Evolutionary conservation across 1,140 invertebrate species (phyloP), one percentile per base, ranked within the genome.

Genomic region (Euschistus heros): DNA sequence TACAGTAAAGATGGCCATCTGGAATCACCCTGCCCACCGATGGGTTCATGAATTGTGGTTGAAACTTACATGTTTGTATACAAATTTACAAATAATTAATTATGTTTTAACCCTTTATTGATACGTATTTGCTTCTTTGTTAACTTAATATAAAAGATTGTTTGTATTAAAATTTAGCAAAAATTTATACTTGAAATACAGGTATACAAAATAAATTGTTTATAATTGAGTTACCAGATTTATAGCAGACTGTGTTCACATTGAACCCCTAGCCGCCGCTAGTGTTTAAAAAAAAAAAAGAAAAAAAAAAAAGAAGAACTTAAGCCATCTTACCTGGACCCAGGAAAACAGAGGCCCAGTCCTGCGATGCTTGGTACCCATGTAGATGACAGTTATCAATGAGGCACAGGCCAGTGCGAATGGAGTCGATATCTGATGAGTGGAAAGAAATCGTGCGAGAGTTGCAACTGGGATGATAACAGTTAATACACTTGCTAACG

Each of bases 401-500:
- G 80, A 80, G 47, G 83, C 71, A 0, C 78, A 69, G 22, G 79
- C 79, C 5, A 86, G 75, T 2, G 81, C 67, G 1, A 79, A 68
- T 15, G 85, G 81, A 2, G 84, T 74, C 0, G 75, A 74, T 65
- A 84, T 75, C 7, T 80, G 80, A 63, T 86, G 80, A 0, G 86
- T 75, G 0, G 85, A 81, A 13, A 89, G 75, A 70, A 84, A 87
- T 68, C 87, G 86, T 0, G 84, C 78, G 55, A 84, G 79, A 7
- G 88, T 86, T 8, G 86, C 79, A 14, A 89, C 80, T 0, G 88
- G 88, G 33, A 91, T 75, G 2, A 88, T 76, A 1, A 89, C 76
- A 0, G 86, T 86, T 0, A 85, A 82, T 22, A 91, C 74, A 0
- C 87, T 87, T n/a, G 87, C 83, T 2, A 91, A 75, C 0, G 89